Conservation (phyloP, 1,140 invertebrate genomes). For the Rhyacophila brunnea region DNA sequence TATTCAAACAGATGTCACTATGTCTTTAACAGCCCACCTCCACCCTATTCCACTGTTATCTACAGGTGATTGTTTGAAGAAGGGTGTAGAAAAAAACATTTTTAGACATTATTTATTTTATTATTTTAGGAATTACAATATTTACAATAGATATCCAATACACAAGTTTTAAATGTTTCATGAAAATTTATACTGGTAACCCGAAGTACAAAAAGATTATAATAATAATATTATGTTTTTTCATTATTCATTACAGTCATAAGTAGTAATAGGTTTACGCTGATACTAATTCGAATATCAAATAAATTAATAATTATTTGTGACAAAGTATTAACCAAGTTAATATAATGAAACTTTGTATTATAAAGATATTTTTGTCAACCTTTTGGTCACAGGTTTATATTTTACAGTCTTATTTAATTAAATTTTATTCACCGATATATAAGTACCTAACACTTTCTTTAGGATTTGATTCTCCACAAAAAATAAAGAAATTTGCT, state of each 20-base stretch:
- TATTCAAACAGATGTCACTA: too few relatives aligned
- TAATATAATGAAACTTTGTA: conserved; percentile 1
- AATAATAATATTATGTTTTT: conserved; percentile 7
- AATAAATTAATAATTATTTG: conserved; percentile 9
- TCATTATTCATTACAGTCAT: too few relatives aligned
- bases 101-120: conserved; percentile 8
- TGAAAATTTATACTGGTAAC: conserved; percentile 18
- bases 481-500: too few relatives aligned
- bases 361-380: not conserved
- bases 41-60: too few relatives aligned
- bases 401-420: too few relatives aligned
- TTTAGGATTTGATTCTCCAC: too few relatives aligned
- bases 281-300: conserved; percentile 3
- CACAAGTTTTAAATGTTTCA: conserved; percentile 10
- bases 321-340: not conserved
- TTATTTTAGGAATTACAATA: conserved; percentile 16
- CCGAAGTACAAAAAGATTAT: conserved; percentile 9
- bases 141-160: conserved; percentile 23
- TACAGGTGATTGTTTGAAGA: too few relatives aligned
- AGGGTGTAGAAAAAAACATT: too few relatives aligned
- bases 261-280: not conserved
- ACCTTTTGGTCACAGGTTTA: not conserved
- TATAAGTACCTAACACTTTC: too few relatives aligned
- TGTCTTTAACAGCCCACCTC: too few relatives aligned
- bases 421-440: too few relatives aligned